Evolutionary conservation across 2,888 invertebrate species (phyloP), one percentile per base, ranked within the genome.

Genomic region (Hyposoter dolosus): DNA sequence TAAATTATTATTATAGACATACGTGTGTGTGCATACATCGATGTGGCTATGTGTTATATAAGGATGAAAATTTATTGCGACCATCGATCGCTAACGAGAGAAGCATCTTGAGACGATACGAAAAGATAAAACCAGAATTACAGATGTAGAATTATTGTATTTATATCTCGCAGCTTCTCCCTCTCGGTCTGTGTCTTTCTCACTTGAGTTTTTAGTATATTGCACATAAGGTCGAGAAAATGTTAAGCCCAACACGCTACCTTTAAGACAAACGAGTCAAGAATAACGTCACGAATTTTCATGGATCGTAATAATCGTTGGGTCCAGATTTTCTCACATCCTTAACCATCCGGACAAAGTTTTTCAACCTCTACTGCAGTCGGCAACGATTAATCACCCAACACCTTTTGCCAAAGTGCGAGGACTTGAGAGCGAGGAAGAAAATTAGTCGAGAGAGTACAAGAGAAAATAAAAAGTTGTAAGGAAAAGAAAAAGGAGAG

Each of bases 51-150:
- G 45, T 45, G 15, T 15, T n/a, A 56, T 74, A 72, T 45, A 75
- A 83, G 60, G 82, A 82, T 82, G 74, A 82, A 90, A 90, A 91
- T 91, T 91, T 91, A 91, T 91, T 90, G 89, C 89, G 78, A 84
- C 75, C 86, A 85, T 74, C 88, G 88, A 87, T 87, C 87, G 87
- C 89, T 89, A 89, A 90, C 89, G 89, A 89, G 89, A 84, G 90
- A 89, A 80, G 76, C 80, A 53, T 35, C 71, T 47, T 56, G 80
- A 86, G 87, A 86, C 83, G 84, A 86, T 87, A 79, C 72, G 74
- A n/a, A 47, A 76, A 80, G 89, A 87, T 89, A 88, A 89, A 87
- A 88, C 84, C 85, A 77, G 81, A 87, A 86, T 86, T 84, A 85
- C 74, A 71, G 87, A 88, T 87, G 82, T 83, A 63, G 79, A 89